These are phyloP conservation scores for Martes martes DNA, from an alignment of 2,113 vertebrate species.

Conservation along the genomic window DNA sequence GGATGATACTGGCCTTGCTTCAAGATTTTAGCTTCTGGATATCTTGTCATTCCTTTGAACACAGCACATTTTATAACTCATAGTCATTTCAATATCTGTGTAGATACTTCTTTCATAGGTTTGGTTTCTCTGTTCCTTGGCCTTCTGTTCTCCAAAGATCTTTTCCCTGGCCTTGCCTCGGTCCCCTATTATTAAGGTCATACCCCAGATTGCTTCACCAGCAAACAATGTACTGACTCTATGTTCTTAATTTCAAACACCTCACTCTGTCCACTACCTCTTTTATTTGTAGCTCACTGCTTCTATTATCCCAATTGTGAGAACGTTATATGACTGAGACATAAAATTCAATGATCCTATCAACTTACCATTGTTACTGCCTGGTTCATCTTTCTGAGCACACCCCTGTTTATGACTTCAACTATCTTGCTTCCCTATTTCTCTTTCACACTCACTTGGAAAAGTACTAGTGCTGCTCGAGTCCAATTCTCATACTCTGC, in stretches of 20 bases:
- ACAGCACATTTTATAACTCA: not conserved
- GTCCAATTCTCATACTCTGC: not conserved
- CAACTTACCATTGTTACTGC: not conserved
- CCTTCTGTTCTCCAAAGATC: not conserved
- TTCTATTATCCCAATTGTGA: not conserved
- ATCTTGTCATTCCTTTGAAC: not conserved
- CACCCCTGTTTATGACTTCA: not conserved
- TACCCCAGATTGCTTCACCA: not conserved
- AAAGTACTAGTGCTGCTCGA: not conserved
- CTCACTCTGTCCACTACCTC: not conserved
- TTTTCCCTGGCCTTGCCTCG: not conserved
- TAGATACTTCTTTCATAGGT: not conserved
- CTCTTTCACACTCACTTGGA: not conserved
- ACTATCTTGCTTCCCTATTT: not conserved
- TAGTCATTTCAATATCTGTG: not conserved
- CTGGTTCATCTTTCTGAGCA: not conserved
- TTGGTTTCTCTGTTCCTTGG: not conserved
- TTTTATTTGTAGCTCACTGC: not conserved
- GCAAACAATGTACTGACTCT: not conserved
- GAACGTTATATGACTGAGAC: not conserved
- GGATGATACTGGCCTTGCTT: not conserved
- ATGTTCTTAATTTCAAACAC: not conserved
- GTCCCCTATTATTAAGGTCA: not conserved
- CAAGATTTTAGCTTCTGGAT: not conserved
- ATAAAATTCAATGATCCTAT: conserved; percentile 6